phyloP scores from a whole-genome alignment of 2,113 vertebrate genomes.

The Gadus chalcogrammus region DNA sequence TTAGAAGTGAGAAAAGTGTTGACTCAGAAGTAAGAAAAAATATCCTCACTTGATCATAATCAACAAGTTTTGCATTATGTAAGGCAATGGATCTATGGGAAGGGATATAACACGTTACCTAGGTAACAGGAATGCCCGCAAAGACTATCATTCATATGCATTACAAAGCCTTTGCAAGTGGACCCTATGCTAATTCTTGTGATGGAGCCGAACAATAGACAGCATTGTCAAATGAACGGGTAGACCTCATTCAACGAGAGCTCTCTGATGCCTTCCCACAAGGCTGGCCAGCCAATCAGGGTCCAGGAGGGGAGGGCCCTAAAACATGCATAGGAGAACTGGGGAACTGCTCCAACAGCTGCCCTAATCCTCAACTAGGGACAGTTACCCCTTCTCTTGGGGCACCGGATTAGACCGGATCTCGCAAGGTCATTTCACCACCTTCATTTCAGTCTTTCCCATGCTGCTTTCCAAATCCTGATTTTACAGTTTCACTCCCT shows the following conservation, averaged over 20 bases:
- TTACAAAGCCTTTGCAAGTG: slow-evolving; percentile 61
- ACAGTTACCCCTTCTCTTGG: slow-evolving; percentile 45
- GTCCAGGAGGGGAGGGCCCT: slow-evolving; percentile 30
- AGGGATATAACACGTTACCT: slow-evolving; percentile 28
- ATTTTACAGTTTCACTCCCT: slow-evolving; percentile 32
- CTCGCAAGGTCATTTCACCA: slow-evolving; percentile 44
- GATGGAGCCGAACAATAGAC: slow-evolving; percentile 61
- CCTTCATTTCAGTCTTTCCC: slow-evolving; percentile 49
- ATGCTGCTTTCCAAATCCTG: slow-evolving; percentile 51
- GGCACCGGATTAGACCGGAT: slow-evolving; percentile 53
- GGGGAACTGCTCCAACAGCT: slow-evolving; percentile 63
- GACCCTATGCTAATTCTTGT: slow-evolving; percentile 47
- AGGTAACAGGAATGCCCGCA: slow-evolving; percentile 43
- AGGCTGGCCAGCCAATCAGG: slow-evolving; percentile 47
- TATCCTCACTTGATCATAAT: not conserved
- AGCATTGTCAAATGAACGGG: slow-evolving; percentile 65
- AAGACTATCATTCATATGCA: slow-evolving; percentile 60
- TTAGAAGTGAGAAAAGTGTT: too few species aligned
- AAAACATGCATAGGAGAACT: slow-evolving; percentile 46
- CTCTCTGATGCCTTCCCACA: slow-evolving; percentile 49
- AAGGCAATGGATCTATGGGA: slow-evolving; percentile 4
- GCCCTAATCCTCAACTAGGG: slow-evolving; percentile 59
- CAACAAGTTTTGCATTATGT: slow-evolving; percentile 13
- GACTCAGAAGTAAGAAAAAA: not conserved
- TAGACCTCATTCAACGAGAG: slow-evolving; percentile 59